Base-by-base conservation (phyloP, 2,888 invertebrate species). In the Pecten maximus region DNA sequence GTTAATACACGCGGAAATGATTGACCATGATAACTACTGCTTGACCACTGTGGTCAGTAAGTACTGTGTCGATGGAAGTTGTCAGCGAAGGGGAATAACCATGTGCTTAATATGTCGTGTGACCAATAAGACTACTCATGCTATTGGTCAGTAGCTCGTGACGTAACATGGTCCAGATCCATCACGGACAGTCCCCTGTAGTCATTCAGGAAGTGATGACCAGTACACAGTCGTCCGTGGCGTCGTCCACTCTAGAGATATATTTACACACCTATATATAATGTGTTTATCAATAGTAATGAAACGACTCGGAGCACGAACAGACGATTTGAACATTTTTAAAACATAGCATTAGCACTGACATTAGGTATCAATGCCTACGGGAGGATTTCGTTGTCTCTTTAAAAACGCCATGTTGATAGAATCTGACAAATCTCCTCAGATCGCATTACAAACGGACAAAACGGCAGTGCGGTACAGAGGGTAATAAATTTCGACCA, bases 181-280 rank as follows among this genome's bases (percentile, higher is more conserved):
- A 74, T 74, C 74, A 74, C 35, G 4, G 23, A 28, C 74, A 74
- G 74, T 74, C 74, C 74, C 74, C 74, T 74, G 74, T 74, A 35
- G 74, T 74, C 74, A 74, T 74, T 74, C 74, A 35, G 74, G 74
- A 74, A 74, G 74, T 74, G 28, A 74, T 74, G 74, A 74, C 74
- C 74, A 74, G 74, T 74, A 74, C 74, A 74, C 35, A 6, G 74
- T 35, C 23, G 35, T 35, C 74, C 28, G 28, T 60, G 60, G 60
- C n/a, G 60, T 23, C 60, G 23, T 4, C n/a, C 23, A 60, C 19
- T 60, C 6, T 23, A 60, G 6, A 6, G 60, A 60, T 44, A 6
- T n/a, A n/a, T n/a, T n/a, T n/a, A 44, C 6, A 44, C 44, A 44
- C 44, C 8, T 44, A 44, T 44, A n/a, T n/a, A n/a, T 44, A 44